phyloP scores from a whole-genome alignment of 1,140 invertebrate species.

The Holotrichia oblita region DNA sequence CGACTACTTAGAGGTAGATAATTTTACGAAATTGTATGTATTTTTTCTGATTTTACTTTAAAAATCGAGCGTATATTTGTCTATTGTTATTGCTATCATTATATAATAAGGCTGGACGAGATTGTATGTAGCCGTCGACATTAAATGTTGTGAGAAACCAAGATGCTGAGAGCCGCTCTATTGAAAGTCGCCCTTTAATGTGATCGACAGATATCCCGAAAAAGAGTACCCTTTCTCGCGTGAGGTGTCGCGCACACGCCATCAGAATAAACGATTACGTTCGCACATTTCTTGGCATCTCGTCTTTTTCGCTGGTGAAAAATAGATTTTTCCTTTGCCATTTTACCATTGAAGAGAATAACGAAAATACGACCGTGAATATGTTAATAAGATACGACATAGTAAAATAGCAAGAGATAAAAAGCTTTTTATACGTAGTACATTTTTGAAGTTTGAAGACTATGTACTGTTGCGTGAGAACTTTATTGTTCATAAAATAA shows the following conservation, averaged over 20 bases:
- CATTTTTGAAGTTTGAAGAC: no score
- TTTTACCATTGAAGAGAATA: not conserved
- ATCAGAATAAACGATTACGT: conserved; percentile 35
- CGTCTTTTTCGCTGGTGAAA: not conserved
- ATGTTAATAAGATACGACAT: not conserved
- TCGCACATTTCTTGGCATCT: conserved; percentile 24
- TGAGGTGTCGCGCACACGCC: conserved; percentile 14
- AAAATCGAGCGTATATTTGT: no score
- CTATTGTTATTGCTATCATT: no score
- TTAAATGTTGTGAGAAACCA: not conserved
- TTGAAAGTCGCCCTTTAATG: not conserved
- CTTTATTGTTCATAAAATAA: no score
- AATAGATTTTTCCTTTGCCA: conserved; percentile 5
- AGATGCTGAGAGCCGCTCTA: not conserved
- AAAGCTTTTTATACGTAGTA: not conserved
- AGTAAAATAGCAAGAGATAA: not conserved
- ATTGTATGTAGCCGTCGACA: not conserved
- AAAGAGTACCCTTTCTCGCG: conserved; percentile 1
- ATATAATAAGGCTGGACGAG: no score
- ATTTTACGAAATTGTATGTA: no score
- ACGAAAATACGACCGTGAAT: not conserved
- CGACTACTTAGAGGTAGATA: no score
- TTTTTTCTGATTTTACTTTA: no score
- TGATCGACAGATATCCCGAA: conserved; percentile 15
- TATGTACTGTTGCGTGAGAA: no score